Conservation (phyloP, 2,888 invertebrate species). For the Drosophila leonis region DNA sequence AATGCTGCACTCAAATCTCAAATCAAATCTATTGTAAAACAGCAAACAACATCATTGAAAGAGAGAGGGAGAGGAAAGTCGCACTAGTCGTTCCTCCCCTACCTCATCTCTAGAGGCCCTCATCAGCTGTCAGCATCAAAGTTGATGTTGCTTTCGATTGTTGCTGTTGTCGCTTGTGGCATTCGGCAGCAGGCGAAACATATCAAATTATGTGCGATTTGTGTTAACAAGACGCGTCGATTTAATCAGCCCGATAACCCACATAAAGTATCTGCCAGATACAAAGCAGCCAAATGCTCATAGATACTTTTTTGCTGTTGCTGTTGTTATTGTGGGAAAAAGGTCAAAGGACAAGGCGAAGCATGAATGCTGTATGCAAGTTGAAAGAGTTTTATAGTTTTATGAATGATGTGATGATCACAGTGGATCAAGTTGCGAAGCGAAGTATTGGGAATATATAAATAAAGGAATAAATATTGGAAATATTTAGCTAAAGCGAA, state of each 20-base stretch:
- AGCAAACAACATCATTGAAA: conserved; percentile 17
- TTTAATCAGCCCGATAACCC: conserved; percentile 40
- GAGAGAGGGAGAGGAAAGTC: not conserved
- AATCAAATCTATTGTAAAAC: conserved; percentile 64
- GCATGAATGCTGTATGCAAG: not conserved
- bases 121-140: conserved; percentile 15
- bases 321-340: not conserved
- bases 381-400: not conserved
- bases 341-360: not conserved
- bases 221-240: conserved; percentile 68
- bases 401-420: not conserved
- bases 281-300: not conserved
- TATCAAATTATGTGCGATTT: conserved; percentile 62
- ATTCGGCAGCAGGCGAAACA: conserved; percentile 42
- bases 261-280: conserved; percentile 29
- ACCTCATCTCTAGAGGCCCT: conserved; percentile 23
- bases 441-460: too few relatives aligned
- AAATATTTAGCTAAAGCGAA: not conserved
- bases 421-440: too few relatives aligned
- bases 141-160: conserved; percentile 6
- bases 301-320: conserved; percentile 3
- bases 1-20: conserved; percentile 57
- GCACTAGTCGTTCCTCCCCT: conserved; percentile 22
- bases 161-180: conserved; percentile 29
- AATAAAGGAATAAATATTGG: not conserved